Percentiles rank a stretch among this genome's conserved stretches.
Conservation (phyloP, 2,888 invertebrate species). For the Agrypnus murinus region DNA sequence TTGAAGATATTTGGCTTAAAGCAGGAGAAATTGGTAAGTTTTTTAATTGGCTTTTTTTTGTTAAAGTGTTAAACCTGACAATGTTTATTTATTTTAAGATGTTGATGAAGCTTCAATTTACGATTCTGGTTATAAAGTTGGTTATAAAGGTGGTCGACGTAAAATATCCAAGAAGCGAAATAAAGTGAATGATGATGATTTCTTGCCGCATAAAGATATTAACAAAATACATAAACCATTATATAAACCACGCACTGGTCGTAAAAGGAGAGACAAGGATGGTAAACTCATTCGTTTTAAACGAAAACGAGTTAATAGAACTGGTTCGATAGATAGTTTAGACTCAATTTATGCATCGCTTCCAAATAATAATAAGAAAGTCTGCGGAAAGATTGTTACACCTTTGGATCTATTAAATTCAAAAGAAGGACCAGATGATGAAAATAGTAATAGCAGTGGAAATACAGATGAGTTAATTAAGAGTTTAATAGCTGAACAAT, state of each 20-base stretch:
- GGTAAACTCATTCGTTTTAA: slow-evolving; percentile 35
- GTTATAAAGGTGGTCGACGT: slow-evolving; percentile 68
- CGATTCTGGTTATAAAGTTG: slow-evolving; percentile 74
- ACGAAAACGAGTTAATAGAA: slow-evolving; percentile 12
- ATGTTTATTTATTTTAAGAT: slow-evolving; percentile 67
- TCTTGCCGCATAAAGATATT: neutral
- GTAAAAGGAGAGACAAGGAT: slow-evolving; percentile 28
- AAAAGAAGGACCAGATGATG: slow-evolving; percentile 35
- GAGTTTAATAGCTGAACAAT: slow-evolving; percentile 52
- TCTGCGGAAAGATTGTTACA: slow-evolving; percentile 67
- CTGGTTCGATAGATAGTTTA: slow-evolving; percentile 13
- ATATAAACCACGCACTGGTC: slow-evolving; percentile 5
- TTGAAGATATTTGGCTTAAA: slow-evolving; percentile 87
- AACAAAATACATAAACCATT: neutral
- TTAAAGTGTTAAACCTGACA: too few species aligned
- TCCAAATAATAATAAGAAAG: slow-evolving; percentile 64
- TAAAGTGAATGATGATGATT: slow-evolving; percentile 26
- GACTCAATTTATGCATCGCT: slow-evolving; percentile 56
- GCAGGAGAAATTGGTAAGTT: slow-evolving; percentile 82
- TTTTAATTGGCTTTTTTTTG: too few species aligned
- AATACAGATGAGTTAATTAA: slow-evolving; percentile 62
- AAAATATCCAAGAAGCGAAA: slow-evolving; percentile 15
- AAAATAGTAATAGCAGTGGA: slow-evolving; percentile 41
- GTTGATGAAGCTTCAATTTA: slow-evolving; percentile 73
- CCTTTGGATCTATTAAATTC: slow-evolving; percentile 57